Percentiles rank a stretch among this genome's conserved stretches.
phyloP scores from a whole-genome alignment of 2,797 vertebrate species.

The Fistularia tabacaria region DNA sequence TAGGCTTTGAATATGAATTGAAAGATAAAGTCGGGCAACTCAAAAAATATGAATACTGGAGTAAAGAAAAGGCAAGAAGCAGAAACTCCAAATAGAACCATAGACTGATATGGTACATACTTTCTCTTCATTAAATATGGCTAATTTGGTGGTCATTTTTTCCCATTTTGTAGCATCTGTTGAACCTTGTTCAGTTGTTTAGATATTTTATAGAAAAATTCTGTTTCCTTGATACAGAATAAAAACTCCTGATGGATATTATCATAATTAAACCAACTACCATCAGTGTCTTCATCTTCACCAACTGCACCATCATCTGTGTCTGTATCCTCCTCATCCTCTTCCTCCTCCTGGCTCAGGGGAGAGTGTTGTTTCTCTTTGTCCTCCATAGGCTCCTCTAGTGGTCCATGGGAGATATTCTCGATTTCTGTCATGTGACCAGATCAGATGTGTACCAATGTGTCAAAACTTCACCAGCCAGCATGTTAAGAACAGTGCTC shows the following conservation, averaged over 20 bases:
- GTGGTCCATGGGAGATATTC: constrained; percentile 34
- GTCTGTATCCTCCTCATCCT: constrained; percentile 64
- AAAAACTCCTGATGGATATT: background rate
- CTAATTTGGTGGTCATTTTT: no score
- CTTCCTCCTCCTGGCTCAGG: constrained; percentile 38
- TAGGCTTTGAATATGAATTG: no score
- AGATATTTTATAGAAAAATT: background rate
- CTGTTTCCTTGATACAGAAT: background rate
- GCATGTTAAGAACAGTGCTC: constrained; percentile 28
- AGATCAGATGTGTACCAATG: constrained; percentile 46
- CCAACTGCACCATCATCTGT: constrained; percentile 64
- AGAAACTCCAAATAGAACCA: no score
- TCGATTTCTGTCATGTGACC: constrained; percentile 64
- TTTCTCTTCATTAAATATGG: no score
- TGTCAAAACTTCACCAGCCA: constrained; percentile 29
- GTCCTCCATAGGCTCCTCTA: constrained; percentile 55
- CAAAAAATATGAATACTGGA: no score
- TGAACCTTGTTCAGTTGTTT: no score
- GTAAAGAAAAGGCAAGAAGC: no score
- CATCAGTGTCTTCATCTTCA: constrained; percentile 55
- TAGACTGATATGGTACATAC: no score
- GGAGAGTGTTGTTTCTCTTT: constrained; percentile 34
- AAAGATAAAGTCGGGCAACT: no score
- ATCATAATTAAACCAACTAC: constrained; percentile 53
- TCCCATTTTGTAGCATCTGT: no score